Percentiles rank a stretch among this genome's conserved stretches.
phyloP scores from a whole-genome alignment of 2,888 invertebrate species.

The Crocallis elinguaria region DNA sequence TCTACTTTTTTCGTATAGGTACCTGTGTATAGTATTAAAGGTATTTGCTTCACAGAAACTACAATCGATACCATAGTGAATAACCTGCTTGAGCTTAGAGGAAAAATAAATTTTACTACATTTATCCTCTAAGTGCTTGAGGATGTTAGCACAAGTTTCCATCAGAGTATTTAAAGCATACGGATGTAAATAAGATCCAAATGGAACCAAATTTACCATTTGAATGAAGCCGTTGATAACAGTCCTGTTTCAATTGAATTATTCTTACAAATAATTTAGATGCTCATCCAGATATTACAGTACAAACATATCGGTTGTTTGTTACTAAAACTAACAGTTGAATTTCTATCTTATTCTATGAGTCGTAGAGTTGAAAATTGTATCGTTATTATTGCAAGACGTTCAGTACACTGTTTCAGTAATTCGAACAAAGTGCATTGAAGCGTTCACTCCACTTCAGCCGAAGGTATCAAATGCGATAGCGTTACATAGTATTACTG shows the following conservation, averaged over 20 bases:
- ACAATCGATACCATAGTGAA: no score
- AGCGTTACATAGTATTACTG: conserved; percentile 32
- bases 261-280: conserved; percentile 19
- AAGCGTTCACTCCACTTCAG: conserved; percentile 43
- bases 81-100: no score
- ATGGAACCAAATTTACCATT: not conserved
- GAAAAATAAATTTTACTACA: no score
- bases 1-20: no score
- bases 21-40: no score
- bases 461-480: conserved; percentile 48
- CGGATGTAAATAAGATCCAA: not conserved
- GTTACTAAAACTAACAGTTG: not conserved
- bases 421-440: conserved; percentile 43
- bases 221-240: not conserved
- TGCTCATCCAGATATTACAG: conserved; percentile 14
- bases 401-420: conserved; percentile 35
- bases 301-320: conserved; percentile 6
- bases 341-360: not conserved
- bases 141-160: no score
- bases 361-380: not conserved
- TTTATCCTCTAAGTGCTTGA: no score
- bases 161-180: not conserved
- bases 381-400: conserved; percentile 4
- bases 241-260: conserved; percentile 14
- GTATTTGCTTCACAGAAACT: no score